Evolutionary conservation across 2,888 invertebrate genomes (phyloP).

Genomic region (Meta bourneti): DNA sequence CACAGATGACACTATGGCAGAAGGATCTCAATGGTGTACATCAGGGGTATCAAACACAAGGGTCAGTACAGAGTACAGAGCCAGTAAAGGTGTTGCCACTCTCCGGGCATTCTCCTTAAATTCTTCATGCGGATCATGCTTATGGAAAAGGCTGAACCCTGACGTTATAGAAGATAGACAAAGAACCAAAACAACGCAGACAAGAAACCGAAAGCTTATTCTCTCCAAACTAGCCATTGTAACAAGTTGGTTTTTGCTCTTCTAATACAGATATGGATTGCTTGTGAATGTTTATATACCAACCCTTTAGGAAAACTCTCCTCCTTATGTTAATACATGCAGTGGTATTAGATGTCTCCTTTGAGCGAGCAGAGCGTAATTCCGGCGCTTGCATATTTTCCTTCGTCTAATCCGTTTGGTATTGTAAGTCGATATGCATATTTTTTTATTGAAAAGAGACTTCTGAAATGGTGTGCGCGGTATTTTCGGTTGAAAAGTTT

Average conservation of each 20-base stretch:
- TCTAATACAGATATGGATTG: neutral
- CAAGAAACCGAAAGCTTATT: neutral
- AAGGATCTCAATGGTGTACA: neutral
- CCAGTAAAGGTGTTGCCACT: conserved; percentile 45
- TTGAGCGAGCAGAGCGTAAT: neutral
- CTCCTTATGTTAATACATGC: neutral
- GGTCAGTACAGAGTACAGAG: conserved; percentile 34
- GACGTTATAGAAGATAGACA: neutral
- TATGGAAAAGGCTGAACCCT: neutral
- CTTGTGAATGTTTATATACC: neutral
- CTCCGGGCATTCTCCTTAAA: conserved; percentile 15
- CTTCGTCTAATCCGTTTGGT: neutral
- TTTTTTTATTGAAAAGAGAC: neutral
- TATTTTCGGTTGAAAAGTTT: neutral
- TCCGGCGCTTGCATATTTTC: neutral
- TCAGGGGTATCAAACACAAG: conserved; percentile 27
- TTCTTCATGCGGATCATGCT: conserved; percentile 33
- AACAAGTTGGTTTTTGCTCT: neutral
- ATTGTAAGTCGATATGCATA: neutral
- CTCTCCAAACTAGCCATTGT: conserved; percentile 2
- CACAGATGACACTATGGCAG: too few relatives aligned
- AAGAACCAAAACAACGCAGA: neutral
- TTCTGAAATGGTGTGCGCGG: neutral
- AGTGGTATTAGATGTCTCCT: neutral
- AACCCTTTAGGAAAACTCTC: neutral